phyloP scores from a whole-genome alignment of 2,888 invertebrate genomes.

The Apocheima hispidaria region DNA sequence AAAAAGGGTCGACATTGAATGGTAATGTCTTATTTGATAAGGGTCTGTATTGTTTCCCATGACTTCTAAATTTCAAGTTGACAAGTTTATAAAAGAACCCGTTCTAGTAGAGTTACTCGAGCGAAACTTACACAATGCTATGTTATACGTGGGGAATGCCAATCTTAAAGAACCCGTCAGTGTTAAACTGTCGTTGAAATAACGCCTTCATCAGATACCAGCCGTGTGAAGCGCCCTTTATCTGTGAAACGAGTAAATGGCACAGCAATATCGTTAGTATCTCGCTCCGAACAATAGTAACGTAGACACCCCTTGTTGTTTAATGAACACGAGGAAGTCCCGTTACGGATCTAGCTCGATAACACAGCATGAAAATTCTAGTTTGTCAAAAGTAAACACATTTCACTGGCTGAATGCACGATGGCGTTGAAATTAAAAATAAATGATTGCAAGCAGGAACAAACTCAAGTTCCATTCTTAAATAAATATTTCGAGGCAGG shows the following conservation, averaged over 20 bases:
- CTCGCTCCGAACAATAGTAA: constrained; percentile 67
- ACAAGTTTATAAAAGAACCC: constrained; percentile 40
- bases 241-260: constrained; percentile 67
- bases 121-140: constrained; percentile 37
- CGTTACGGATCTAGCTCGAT: constrained; percentile 50
- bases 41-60: constrained; percentile 45
- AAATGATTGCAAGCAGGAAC: constrained; percentile 28
- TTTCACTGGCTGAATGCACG: constrained; percentile 38
- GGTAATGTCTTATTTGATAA: constrained; percentile 50
- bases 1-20: constrained; percentile 48
- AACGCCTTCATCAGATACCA: constrained; percentile 60
- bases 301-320: constrained; percentile 62
- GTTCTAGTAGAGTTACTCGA: constrained; percentile 31
- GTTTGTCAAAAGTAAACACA: constrained; percentile 42
- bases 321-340: constrained; percentile 63
- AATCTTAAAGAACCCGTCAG: constrained; percentile 42
- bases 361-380: constrained; percentile 40
- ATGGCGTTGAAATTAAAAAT: constrained; percentile 23
- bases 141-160: constrained; percentile 25
- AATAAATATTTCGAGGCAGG: constrained; percentile 14
- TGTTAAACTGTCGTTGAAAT: constrained; percentile 53
- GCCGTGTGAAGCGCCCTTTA: constrained; percentile 65
- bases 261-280: constrained; percentile 71
- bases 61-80: constrained; percentile 38
- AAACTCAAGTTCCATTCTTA: constrained; percentile 30